Evolutionary conservation across 2,888 invertebrate species (phyloP), one percentile per base, ranked within the genome.

Genomic region (Drosophila gaucha): DNA sequence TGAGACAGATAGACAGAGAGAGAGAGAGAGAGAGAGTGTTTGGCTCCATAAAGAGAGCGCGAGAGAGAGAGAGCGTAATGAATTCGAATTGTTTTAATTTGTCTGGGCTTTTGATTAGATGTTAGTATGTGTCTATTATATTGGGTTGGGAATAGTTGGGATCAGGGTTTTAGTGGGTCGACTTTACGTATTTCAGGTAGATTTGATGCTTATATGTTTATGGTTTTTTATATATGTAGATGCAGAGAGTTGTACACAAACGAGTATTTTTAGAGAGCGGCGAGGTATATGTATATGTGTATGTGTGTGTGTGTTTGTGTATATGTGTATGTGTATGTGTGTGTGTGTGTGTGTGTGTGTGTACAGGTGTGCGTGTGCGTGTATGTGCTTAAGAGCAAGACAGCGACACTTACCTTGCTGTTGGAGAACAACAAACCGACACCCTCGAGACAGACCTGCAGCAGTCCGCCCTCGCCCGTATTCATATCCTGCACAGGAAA

Each of bases 381-480:
- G 31, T 20, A 33, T 31, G 20, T 52, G 47, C 31, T 41, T 36
- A 14, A 24, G 24, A 14, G 35, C 30, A 16, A 44, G 57, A 54
- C 12, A 26, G 20, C 43, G 38, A 91, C 57, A 89, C 93, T 92
- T 95, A 99, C 99, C 98, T 99, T 99, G 95, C 98, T 98, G 93
- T 98, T 98, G 89, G 98, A 98, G 94, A 99, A 99, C 89, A 99
- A 96, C 84, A 99, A 95, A 86, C 98, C 98, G 89, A 99, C 98
- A 90, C 99, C 99, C 93, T 99, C 99, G 95, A 99, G 98, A 94
- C 99, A 99, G 92, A 99, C 99, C 94, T 97, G 97, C 87, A 99
- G 95, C 59, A 99, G 94, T 2, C 99, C 99, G 67, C 99, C 99
- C 92, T 99, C 98, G 49, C 98, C 98, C 9, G 98, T 97, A 86